Conservation (phyloP, 2,113 vertebrate species). For the Corythaixoides concolor region DNA sequence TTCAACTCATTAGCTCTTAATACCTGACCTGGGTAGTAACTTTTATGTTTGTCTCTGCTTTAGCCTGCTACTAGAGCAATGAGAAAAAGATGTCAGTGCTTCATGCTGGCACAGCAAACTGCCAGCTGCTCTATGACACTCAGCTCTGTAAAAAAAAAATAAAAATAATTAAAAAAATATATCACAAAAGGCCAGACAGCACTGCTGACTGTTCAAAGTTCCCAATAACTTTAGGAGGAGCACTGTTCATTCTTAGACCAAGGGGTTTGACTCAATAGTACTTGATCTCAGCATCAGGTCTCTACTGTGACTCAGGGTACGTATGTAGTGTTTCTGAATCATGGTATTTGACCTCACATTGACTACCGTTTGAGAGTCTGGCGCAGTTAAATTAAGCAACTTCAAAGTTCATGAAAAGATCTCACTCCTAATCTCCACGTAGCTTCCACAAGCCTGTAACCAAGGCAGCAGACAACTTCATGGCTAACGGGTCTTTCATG, state of each 20-base stretch:
- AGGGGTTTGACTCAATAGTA: neutral
- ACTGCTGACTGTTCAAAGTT: neutral
- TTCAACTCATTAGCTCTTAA: neutral
- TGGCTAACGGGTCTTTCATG: neutral
- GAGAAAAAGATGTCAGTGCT: neutral
- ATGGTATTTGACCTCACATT: neutral
- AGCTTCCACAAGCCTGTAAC: neutral
- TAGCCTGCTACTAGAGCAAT: neutral
- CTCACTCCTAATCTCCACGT: neutral
- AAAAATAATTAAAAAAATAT: neutral
- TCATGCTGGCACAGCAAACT: neutral
- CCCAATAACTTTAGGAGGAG: neutral
- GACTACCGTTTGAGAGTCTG: neutral
- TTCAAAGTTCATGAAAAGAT: neutral
- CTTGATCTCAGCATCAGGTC: neutral
- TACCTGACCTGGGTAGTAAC: neutral
- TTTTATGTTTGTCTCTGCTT: neutral
- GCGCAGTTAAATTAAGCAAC: neutral
- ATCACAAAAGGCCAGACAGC: neutral
- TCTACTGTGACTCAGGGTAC: neutral
- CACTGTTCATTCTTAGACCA: neutral
- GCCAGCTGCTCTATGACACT: neutral
- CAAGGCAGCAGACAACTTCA: neutral
- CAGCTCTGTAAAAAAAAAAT: neutral
- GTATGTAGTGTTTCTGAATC: neutral